A percentile compares a stretch with the other conserved stretches of the same genome.
Conservation (phyloP, 2,113 vertebrate genomes). For the Clarias magur region DNA sequence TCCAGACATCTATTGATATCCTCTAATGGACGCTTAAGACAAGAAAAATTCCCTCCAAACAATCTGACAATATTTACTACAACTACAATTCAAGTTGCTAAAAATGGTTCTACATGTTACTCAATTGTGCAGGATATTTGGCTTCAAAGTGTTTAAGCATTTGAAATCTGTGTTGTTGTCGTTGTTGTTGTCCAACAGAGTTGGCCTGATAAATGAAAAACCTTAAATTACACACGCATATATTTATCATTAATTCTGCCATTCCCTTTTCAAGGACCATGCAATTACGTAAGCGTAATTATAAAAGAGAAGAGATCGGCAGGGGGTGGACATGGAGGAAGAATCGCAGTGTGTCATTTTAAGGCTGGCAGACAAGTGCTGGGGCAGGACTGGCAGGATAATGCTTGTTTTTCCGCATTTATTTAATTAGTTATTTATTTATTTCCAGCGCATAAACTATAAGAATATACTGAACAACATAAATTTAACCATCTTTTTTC, state of each 20-base stretch:
- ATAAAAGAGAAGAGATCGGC: conserved; percentile 8
- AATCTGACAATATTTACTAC: too few species aligned
- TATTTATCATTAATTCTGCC: background rate
- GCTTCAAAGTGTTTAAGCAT: too few species aligned
- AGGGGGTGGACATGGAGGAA: conserved; percentile 1
- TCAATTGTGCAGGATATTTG: too few species aligned
- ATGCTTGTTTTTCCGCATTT: background rate
- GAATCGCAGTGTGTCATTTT: conserved; percentile 10
- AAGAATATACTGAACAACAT: background rate
- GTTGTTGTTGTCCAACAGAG: too few species aligned
- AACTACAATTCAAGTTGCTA: too few species aligned
- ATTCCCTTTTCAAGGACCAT: background rate
- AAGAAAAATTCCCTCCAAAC: too few species aligned
- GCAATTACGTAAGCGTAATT: conserved; percentile 31
- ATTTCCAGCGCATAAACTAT: conserved; percentile 25
- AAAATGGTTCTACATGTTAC: too few species aligned
- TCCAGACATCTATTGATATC: too few species aligned
- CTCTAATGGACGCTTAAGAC: too few species aligned
- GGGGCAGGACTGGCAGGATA: conserved; percentile 4
- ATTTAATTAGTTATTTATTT: conserved; percentile 9
- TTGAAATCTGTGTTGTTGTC: too few species aligned
- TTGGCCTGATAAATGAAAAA: too few species aligned
- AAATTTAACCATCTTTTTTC: conserved; percentile 30
- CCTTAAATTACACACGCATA: background rate
- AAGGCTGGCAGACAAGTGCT: conserved; percentile 21